Base-by-base conservation (phyloP, 2,797 vertebrate species). In the Acipenser transmontanus region DNA sequence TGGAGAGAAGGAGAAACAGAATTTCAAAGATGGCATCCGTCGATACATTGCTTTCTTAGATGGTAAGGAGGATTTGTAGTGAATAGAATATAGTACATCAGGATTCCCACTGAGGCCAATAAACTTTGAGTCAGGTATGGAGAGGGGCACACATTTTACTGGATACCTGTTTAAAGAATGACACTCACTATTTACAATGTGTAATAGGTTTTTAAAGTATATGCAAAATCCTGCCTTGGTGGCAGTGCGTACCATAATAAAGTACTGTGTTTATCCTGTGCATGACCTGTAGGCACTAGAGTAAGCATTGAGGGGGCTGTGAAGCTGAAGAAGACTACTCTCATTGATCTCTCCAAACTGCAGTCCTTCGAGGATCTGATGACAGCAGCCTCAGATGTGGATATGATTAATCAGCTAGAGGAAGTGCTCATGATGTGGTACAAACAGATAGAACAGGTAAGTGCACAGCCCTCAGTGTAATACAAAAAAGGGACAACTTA, bases 401-500 rank as follows among this genome's bases (percentile, higher is more conserved):
- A 91, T 11, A 81, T 63, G 12, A 74, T 93, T 76, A 74, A 69
- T 57, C 81, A 82, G 47, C 77, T 93, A 8, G 91, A 93, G 67
- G 85, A 90, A 12, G 75, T 85, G 64, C 75, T 94, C 71, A 87
- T 81, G 82, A 75, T 84, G 11, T 94, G 91, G 92, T 89, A 85
- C 73, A 90, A 77, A 63, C 88, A 93, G 85, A 92, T 93, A 7
- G 85, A 94, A 64, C 77, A 80, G 80, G 91, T 92, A 77, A 70
- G 69, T 49, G 34, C 34, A 34, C 34, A 34, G 7, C n/a, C 2
- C 17, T 57, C 34, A 34, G 2, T 34, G 34, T 34, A 34, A 34
- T 34, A 34, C 34, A 34, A 34, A 34, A 34, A 34, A 34, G 20
- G 20, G 20, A 34, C 20, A 34, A 34, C 20, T 34, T 34, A 34